A percentile compares a stretch with the other conserved stretches of the same genome.
These are phyloP conservation scores for Drosophila limbata DNA, from an alignment of 2,888 invertebrate genomes.

Conservation along the genomic window DNA sequence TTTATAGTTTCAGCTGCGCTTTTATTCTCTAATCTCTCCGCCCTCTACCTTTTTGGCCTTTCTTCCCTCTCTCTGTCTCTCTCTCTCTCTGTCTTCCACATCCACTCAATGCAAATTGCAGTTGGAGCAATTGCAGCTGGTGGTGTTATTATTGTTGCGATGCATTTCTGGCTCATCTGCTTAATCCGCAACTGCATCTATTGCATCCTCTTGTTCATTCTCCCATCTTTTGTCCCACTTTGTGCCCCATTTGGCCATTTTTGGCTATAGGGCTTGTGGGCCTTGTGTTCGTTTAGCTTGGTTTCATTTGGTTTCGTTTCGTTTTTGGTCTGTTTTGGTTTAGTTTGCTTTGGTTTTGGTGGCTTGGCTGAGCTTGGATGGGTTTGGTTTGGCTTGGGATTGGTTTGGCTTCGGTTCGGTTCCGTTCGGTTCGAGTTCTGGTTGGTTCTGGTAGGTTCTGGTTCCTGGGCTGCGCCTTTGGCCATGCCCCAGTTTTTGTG, in stretches of 20 bases:
- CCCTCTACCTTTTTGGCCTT: too few relatives aligned
- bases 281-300: slow-evolving; percentile 21
- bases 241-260: slow-evolving; percentile 26
- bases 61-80: neutral
- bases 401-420: slow-evolving; percentile 20
- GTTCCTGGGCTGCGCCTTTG: slow-evolving; percentile 38
- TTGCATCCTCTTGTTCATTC: slow-evolving; percentile 5
- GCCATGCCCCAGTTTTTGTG: slow-evolving; percentile 72
- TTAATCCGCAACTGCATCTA: slow-evolving; percentile 47
- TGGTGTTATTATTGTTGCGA: slow-evolving; percentile 18
- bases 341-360: slow-evolving; percentile 23
- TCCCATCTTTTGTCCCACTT: slow-evolving; percentile 2
- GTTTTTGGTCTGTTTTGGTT: slow-evolving; percentile 24
- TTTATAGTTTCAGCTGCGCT: neutral
- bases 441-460: slow-evolving; percentile 2
- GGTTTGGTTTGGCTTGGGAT: slow-evolving; percentile 11
- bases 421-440: slow-evolving; percentile 8
- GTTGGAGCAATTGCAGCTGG: slow-evolving; percentile 34
- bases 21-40: neutral
- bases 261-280: slow-evolving; percentile 20
- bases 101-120: slow-evolving; percentile 24
- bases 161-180: slow-evolving; percentile 49
- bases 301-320: slow-evolving; percentile 26
- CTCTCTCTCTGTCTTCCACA: neutral
- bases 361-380: slow-evolving; percentile 6